Conservation (phyloP, 2,797 vertebrate genomes). For the Enteromius radiatus region DNA sequence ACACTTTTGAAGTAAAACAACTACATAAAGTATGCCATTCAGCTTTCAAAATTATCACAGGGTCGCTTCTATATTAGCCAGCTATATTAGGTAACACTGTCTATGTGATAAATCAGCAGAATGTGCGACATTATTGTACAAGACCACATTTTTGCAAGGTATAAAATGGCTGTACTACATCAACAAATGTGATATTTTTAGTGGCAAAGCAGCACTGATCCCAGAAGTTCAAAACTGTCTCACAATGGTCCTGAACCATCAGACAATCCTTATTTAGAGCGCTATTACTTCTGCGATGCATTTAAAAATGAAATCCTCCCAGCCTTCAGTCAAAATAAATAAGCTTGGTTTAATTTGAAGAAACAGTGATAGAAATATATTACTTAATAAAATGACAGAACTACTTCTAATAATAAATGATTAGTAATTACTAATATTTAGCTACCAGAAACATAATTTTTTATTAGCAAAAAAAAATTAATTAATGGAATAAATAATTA, state of each 20-base stretch:
- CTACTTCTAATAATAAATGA: too few relatives aligned
- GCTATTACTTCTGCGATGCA: background rate
- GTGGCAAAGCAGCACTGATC: background rate
- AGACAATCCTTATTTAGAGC: too few relatives aligned
- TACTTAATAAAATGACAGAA: too few relatives aligned
- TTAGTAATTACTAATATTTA: too few relatives aligned
- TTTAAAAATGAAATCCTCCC: background rate
- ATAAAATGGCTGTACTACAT: background rate
- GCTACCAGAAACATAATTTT: too few relatives aligned
- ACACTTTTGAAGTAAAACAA: background rate
- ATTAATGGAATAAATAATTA: background rate
- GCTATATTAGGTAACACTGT: background rate
- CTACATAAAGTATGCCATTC: background rate
- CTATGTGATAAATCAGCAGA: background rate
- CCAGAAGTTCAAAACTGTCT: background rate
- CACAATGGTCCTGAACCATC: background rate
- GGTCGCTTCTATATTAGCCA: background rate
- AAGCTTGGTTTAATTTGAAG: too few relatives aligned
- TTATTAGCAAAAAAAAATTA: background rate
- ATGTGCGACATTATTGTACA: too few relatives aligned
- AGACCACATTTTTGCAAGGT: background rate
- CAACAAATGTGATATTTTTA: background rate
- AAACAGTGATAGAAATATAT: too few relatives aligned
- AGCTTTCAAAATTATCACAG: background rate
- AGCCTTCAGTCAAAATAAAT: too few relatives aligned